Evolutionary conservation across 1,140 invertebrate genomes (phyloP).

Genomic region (Drosophila paulistorum): DNA sequence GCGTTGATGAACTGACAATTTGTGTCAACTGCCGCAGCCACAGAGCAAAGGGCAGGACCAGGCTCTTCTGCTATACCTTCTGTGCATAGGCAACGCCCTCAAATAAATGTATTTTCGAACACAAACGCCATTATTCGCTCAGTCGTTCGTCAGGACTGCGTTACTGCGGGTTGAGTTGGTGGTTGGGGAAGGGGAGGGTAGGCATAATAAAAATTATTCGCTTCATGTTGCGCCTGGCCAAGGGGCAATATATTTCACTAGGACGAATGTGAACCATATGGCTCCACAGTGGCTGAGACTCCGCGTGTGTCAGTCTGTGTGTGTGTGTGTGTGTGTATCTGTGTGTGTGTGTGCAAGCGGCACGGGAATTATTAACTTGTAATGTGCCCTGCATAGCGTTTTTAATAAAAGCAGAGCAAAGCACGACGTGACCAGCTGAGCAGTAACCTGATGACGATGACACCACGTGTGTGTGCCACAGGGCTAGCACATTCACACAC

Average conservation of each 20-base stretch:
- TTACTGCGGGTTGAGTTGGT: conserved; percentile 14
- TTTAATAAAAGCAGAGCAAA: conserved; percentile 74
- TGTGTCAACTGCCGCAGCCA: conserved; percentile 74
- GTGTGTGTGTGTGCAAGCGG: conserved; percentile 32
- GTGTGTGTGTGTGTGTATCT: conserved; percentile 25
- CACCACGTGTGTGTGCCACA: conserved; percentile 68
- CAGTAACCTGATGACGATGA: conserved; percentile 67
- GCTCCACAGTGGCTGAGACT: conserved; percentile 52
- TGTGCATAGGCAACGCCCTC: conserved; percentile 58
- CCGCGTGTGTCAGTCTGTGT: conserved; percentile 3
- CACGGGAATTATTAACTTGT: conserved; percentile 81
- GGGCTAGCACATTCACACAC: conserved; percentile 37
- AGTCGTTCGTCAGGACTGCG: conserved; percentile 21
- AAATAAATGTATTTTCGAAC: conserved; percentile 80
- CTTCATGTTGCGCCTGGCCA: conserved; percentile 71
- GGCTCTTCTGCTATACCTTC: background rate
- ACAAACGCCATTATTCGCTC: conserved; percentile 75
- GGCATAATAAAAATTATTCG: conserved; percentile 79
- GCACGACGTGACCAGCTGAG: conserved; percentile 72
- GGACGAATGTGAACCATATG: conserved; percentile 67
- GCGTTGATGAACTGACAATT: conserved; percentile 82
- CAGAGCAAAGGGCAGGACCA: conserved; percentile 62
- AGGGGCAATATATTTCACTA: conserved; percentile 68
- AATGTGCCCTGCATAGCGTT: conserved; percentile 81
- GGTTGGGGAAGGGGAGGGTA: background rate